phyloP scores from a whole-genome alignment of 1,140 invertebrate species.

The Cyphomyrmex costatus region DNA sequence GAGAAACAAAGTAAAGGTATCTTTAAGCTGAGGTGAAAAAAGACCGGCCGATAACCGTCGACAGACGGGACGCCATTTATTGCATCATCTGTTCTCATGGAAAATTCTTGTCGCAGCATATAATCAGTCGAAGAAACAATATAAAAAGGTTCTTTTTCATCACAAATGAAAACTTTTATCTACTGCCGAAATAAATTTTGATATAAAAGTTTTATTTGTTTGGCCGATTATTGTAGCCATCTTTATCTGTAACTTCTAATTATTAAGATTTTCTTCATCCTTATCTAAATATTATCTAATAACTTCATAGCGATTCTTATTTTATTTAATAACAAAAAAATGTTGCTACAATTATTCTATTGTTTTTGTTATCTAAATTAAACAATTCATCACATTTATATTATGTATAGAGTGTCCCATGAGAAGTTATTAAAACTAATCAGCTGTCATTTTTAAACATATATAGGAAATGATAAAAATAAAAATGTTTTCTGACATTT shows the following conservation, averaged over 20 bases:
- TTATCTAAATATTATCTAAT: neutral
- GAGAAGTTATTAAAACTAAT: too few species aligned
- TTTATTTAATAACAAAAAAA: neutral
- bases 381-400: neutral
- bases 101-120: constrained; percentile 31
- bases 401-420: neutral
- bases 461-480: too few species aligned
- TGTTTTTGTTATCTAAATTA: neutral
- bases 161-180: neutral
- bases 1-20: constrained; percentile 35
- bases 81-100: constrained; percentile 27
- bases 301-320: neutral
- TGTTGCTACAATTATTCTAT: neutral
- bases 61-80: constrained; percentile 30
- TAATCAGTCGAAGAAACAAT: constrained; percentile 28
- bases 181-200: neutral
- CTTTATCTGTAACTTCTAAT: neutral
- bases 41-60: constrained; percentile 30
- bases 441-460: too few species aligned
- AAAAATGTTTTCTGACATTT: too few species aligned
- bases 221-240: too few species aligned
- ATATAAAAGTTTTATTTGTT: neutral
- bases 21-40: constrained; percentile 50
- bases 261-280: neutral
- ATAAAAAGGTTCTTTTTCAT: neutral